Evolutionary conservation across 23 tunicate genomes (phyloP).

Genomic region (Trididemnum nubilum): DNA sequence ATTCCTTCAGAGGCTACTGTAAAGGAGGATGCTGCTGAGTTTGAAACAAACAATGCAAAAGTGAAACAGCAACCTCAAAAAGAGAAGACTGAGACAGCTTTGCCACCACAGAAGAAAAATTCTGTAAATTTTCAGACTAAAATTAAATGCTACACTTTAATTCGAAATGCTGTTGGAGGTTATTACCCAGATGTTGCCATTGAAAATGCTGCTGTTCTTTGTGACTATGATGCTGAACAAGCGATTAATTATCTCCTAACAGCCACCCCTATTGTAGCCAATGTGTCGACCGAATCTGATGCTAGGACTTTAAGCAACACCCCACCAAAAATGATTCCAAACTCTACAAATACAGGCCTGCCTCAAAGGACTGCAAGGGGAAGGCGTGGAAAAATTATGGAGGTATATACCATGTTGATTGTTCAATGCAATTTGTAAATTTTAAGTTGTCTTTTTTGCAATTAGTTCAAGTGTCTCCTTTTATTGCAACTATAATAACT

Average conservation of each 20-base stretch:
- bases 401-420: too few relatives aligned
- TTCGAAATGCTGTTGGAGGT: constrained; percentile 73
- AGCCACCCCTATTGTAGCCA: background rate
- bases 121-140: background rate
- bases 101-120: background rate
- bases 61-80: background rate
- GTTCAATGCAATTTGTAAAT: too few relatives aligned
- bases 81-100: background rate
- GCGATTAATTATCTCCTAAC: constrained; percentile 61
- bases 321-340: constrained; percentile 13
- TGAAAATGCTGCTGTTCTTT: constrained; percentile 44
- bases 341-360: background rate
- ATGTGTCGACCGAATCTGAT: background rate
- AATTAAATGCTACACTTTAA: constrained; percentile 21
- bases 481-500: too few relatives aligned
- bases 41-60: background rate
- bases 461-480: too few relatives aligned
- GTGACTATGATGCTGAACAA: constrained; percentile 55
- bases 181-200: constrained; percentile 45
- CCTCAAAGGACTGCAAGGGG: constrained; percentile 14
- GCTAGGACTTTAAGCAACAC: background rate
- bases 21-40: constrained; percentile 47
- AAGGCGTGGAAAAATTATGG: constrained; percentile 5
- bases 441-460: too few relatives aligned
- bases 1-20: constrained; percentile 83